Conservation (phyloP, 35 echinoderm and acorn worm genomes). For the Acanthaster planci region DNA sequence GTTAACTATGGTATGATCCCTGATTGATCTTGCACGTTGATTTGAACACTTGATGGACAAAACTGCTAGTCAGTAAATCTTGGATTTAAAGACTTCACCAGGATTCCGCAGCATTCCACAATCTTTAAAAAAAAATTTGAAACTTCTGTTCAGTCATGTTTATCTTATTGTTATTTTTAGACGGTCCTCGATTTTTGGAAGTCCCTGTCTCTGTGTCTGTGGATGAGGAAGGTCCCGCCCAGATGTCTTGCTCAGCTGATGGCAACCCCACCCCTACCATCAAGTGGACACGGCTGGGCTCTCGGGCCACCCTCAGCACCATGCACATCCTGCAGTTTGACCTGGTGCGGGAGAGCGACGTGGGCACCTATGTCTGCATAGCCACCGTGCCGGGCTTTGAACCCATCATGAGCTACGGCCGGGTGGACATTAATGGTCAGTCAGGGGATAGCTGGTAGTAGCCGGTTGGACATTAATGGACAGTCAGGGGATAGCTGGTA, state of each 20-base stretch:
- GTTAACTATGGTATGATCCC: no score
- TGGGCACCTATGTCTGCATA: slow-evolving; percentile 66
- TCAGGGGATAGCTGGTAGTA: not conserved
- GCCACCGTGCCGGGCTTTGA: slow-evolving; percentile 74
- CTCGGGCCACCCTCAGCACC: slow-evolving; percentile 82
- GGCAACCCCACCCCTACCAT: slow-evolving; percentile 84
- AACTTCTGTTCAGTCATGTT: no score
- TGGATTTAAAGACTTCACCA: no score
- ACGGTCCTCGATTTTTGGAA: slow-evolving; percentile 71
- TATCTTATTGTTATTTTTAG: slow-evolving; percentile 54
- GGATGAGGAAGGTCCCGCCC: slow-evolving; percentile 67
- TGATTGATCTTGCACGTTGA: no score
- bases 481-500: not conserved
- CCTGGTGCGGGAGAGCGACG: slow-evolving; percentile 57
- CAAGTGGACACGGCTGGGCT: slow-evolving; percentile 83
- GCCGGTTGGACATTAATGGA: not conserved
- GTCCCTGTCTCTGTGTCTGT: slow-evolving; percentile 62
- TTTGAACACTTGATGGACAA: no score
- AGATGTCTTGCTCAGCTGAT: slow-evolving; percentile 72
- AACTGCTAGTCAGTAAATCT: no score
- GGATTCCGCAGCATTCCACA: no score
- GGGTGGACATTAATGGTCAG: slow-evolving; percentile 78
- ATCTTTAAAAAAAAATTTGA: no score
- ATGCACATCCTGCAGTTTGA: slow-evolving; percentile 91
- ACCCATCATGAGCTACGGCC: slow-evolving; percentile 50